Evolutionary conservation across 2,113 vertebrate species (phyloP).

Genomic region (Hucho hucho): DNA sequence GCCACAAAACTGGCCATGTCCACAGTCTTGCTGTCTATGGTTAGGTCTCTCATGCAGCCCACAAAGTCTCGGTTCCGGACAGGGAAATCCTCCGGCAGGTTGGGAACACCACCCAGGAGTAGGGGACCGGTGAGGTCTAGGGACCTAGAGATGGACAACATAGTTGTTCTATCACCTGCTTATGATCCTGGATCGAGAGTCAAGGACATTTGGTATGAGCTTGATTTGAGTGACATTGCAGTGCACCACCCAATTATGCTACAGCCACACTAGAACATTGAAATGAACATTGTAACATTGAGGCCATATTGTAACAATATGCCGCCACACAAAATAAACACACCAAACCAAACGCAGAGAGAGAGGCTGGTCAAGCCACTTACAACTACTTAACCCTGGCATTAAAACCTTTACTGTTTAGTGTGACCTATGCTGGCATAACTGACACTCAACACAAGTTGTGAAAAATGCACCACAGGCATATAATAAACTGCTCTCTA

Average conservation of each 20-base stretch:
- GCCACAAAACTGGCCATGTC: slow-evolving; percentile 86
- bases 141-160: slow-evolving; percentile 68
- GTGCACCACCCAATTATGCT: too few relatives aligned
- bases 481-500: background rate
- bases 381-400: background rate
- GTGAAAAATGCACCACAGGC: background rate
- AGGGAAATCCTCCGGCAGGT: slow-evolving; percentile 86
- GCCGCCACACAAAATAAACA: too few relatives aligned
- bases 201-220: too few relatives aligned
- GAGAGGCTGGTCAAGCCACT: too few relatives aligned
- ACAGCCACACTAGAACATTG: too few relatives aligned
- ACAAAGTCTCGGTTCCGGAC: slow-evolving; percentile 83
- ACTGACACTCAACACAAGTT: background rate
- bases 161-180: background rate
- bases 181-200: background rate
- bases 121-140: slow-evolving; percentile 87
- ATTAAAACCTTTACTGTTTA: background rate
- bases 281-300: too few relatives aligned
- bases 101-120: slow-evolving; percentile 85
- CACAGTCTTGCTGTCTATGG: slow-evolving; percentile 75
- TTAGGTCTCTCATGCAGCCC: slow-evolving; percentile 86
- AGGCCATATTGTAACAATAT: too few relatives aligned
- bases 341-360: too few relatives aligned
- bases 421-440: background rate
- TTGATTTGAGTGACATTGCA: background rate